Base-by-base conservation (phyloP, 1,140 invertebrate genomes). In the Diorhabda sublineata region DNA sequence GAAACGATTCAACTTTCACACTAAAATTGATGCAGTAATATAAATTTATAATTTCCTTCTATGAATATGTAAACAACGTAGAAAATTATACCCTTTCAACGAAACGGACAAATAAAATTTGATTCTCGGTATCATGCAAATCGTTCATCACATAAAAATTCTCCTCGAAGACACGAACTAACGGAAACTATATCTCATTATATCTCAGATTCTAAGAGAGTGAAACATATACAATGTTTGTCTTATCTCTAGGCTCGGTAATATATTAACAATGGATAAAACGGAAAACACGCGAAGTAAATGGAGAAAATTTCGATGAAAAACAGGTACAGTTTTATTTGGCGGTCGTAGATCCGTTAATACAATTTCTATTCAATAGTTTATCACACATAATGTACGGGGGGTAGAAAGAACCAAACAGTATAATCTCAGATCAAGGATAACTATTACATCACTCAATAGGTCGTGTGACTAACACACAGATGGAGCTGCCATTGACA, bases 161-260 rank as follows among this genome's bases (percentile, higher is more conserved):
- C 42, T 26, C 52, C 61, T 11, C n/a, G 42, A 41, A 65, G 64
- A 58, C 45, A 43, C 47, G 11, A 42, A 44, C 64, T 65, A 57
- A 65, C 66, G 66, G 66, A 67, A 67, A 67, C 66, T 11, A 52
- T 45, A 42, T 45, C 66, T 67, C 66, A 67, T 67, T 67, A 67
- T 47, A 67, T 7, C 66, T 42, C n/a, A 59, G 66, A 67, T 67
- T 67, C 66, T 67, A 60, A 45, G 66, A 67, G 60, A 67, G 66
- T 67, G 66, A 67, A 67, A 67, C 66, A 47, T 45, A 61, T 59
- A 66, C 58, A 52, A 43, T 60, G 66, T 67, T 67, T 60, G 66
- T 44, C 58, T 60, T 67, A 60, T 67, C 66, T 60, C 6, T 58
- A n/a, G 61, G 7, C 61, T 42, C 42, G 61, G 45, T 61, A 42